These are phyloP conservation scores for Pholis gunnellus DNA, from an alignment of 2,113 vertebrate genomes.

Conservation along the genomic window DNA sequence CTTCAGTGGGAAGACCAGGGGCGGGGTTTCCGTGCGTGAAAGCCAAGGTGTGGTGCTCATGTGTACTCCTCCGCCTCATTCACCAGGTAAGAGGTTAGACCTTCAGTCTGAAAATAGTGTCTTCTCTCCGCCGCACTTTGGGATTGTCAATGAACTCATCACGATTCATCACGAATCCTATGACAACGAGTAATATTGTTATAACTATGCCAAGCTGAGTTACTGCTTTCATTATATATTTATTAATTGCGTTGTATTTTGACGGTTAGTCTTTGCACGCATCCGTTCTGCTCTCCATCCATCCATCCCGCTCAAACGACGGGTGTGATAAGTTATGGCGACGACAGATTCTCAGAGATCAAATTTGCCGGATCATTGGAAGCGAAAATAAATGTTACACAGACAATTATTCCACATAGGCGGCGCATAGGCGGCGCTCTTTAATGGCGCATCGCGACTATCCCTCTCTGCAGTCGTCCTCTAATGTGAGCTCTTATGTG, in stretches of 20 bases:
- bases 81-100: conserved; percentile 87
- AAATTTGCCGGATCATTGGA: conserved; percentile 70
- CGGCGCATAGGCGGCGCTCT: conserved; percentile 25
- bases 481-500: conserved; percentile 50
- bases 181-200: conserved; percentile 7
- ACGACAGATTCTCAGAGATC: conserved; percentile 43
- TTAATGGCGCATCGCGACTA: conserved; percentile 50
- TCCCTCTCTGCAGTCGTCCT: conserved; percentile 38
- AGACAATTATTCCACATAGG: conserved; percentile 58
- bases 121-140: neutral
- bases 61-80: conserved; percentile 94
- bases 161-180: neutral
- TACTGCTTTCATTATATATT: conserved; percentile 13
- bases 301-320: conserved; percentile 30
- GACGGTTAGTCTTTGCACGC: conserved; percentile 14
- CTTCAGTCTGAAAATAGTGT: neutral
- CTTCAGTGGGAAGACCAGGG: conserved; percentile 91
- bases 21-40: conserved; percentile 94
- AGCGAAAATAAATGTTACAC: conserved; percentile 54
- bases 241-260: conserved; percentile 32
- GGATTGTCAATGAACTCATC: conserved; percentile 13
- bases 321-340: conserved; percentile 28
- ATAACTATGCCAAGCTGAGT: conserved; percentile 8
- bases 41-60: conserved; percentile 97
- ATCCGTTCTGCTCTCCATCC: conserved; percentile 13